Percentiles rank a stretch among this genome's conserved stretches.
These are phyloP conservation scores for Amyelois transitella DNA, from an alignment of 1,140 invertebrate species.

Conservation along the genomic window DNA sequence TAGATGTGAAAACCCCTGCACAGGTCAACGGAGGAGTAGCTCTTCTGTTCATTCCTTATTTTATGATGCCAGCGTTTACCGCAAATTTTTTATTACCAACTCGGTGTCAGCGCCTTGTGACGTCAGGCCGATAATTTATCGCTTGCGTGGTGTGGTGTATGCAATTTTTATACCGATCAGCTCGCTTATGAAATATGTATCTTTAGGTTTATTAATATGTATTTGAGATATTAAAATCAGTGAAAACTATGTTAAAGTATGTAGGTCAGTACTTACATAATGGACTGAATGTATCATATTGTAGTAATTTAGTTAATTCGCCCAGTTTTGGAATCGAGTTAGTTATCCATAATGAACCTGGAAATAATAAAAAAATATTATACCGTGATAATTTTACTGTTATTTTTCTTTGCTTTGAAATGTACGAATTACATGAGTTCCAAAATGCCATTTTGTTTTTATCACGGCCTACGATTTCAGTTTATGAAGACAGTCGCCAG, in stretches of 20 bases:
- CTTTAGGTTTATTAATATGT: no score
- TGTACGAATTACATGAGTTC: no score
- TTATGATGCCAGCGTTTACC: background rate
- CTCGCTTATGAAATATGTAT: background rate
- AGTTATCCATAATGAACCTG: slow-evolving; percentile 30
- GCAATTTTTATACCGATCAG: background rate
- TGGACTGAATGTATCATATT: slow-evolving; percentile 25
- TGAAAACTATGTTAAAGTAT: no score
- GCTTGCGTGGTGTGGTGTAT: background rate
- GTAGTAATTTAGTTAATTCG: slow-evolving; percentile 26
- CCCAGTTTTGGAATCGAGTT: slow-evolving; percentile 18
- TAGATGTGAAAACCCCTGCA: no score
- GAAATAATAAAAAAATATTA: slow-evolving; percentile 19
- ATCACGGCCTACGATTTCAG: no score
- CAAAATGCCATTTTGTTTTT: no score
- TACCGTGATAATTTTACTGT: no score
- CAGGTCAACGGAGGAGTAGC: no score
- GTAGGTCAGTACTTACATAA: slow-evolving; percentile 32
- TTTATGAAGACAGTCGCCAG: no score
- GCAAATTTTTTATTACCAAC: background rate
- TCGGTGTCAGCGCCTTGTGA: background rate
- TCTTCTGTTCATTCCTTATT: background rate
- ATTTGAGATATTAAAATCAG: no score
- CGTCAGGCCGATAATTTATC: background rate
- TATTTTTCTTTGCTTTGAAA: no score